Percentiles rank a stretch among this genome's conserved stretches.
Evolutionary conservation across 1,140 invertebrate species (phyloP).

Genomic region (Laupala kohalensis): DNA sequence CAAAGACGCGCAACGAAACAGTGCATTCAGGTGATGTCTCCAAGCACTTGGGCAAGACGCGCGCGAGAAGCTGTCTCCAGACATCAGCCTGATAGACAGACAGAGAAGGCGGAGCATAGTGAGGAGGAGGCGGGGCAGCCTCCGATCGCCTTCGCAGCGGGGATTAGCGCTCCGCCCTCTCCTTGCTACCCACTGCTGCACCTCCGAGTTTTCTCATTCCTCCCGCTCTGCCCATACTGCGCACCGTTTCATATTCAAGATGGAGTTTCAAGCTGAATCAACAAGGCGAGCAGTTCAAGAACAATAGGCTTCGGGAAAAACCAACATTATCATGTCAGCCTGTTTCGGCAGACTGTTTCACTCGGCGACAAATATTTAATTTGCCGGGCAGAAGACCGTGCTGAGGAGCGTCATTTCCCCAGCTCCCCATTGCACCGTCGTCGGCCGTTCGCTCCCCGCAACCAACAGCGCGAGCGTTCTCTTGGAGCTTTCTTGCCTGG

Average conservation of each 20-base stretch:
- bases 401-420: no score
- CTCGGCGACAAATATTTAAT: conserved; percentile 17
- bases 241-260: conserved; percentile 15
- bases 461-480: neutral
- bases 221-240: neutral
- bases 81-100: no score
- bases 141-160: neutral
- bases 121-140: neutral
- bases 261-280: conserved; percentile 16
- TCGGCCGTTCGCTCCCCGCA: neutral
- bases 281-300: conserved; percentile 13
- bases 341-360: conserved; percentile 14
- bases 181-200: neutral
- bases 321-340: conserved; percentile 14
- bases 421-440: no score
- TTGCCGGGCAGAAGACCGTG: conserved; percentile 2
- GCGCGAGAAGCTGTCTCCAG: neutral
- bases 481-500: conserved; percentile 1
- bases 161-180: neutral
- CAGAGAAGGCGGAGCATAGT: neutral
- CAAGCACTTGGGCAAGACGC: neutral
- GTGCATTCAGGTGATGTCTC: no score
- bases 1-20: no score
- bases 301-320: conserved; percentile 13
- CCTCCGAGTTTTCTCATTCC: neutral